phyloP scores from a whole-genome alignment of 2,113 vertebrate genomes.

The Lepus europaeus region DNA sequence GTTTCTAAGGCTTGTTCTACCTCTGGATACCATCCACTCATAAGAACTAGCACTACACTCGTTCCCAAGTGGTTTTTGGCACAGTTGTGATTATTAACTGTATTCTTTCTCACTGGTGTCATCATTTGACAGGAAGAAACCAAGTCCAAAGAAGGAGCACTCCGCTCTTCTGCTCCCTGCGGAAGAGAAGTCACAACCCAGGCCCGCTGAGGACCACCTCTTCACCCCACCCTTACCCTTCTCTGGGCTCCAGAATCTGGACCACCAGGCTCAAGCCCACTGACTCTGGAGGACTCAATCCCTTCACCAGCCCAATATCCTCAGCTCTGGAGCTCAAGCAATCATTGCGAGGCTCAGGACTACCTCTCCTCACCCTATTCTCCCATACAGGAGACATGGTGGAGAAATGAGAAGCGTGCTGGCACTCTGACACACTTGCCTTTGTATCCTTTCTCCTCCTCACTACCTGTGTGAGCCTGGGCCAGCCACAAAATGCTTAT shows the following conservation, averaged over 20 bases:
- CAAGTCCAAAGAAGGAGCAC: background rate
- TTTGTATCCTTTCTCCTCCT: background rate
- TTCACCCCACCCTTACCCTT: background rate
- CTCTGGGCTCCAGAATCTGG: background rate
- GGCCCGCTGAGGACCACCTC: background rate
- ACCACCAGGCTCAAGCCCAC: background rate
- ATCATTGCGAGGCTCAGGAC: background rate
- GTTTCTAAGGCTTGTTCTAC: background rate
- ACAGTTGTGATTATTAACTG: background rate
- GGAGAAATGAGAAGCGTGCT: background rate
- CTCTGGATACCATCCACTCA: background rate
- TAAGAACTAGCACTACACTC: background rate
- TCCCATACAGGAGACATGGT: background rate
- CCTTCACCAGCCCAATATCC: background rate
- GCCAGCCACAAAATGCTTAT: background rate
- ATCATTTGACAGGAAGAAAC: background rate
- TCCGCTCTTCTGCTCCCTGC: background rate
- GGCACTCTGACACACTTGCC: too few relatives aligned
- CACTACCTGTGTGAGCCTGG: background rate
- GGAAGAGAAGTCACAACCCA: background rate
- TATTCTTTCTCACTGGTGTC: background rate
- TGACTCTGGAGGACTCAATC: background rate
- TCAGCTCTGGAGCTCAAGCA: background rate
- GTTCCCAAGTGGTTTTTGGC: background rate
- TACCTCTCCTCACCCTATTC: background rate